Percentiles rank a stretch among this genome's conserved stretches.
Conservation (phyloP, 1,140 invertebrate genomes). For the Trialeurodes vaporariorum region DNA sequence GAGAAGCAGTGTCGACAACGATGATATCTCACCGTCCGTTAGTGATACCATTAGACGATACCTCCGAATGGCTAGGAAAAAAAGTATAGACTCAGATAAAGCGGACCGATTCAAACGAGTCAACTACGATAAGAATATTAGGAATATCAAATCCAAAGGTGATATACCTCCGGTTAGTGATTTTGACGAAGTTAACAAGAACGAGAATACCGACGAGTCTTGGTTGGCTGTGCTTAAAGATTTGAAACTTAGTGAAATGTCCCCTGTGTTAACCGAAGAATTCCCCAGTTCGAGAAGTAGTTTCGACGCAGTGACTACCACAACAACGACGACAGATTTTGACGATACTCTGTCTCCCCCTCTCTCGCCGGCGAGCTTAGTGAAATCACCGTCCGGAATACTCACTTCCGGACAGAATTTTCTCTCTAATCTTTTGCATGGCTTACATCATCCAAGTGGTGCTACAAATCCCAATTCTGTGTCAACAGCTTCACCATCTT, state of each 20-base stretch:
- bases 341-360: constrained; percentile 18
- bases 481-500: constrained; percentile 29
- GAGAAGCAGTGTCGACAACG: constrained; percentile 61
- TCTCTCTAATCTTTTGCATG: constrained; percentile 50
- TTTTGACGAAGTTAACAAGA: constrained; percentile 55
- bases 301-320: constrained; percentile 37
- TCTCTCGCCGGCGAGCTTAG: constrained; percentile 37
- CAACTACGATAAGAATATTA: constrained; percentile 72
- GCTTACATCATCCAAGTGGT: constrained; percentile 34
- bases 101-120: constrained; percentile 71
- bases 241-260: constrained; percentile 31
- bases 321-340: constrained; percentile 26
- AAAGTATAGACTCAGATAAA: constrained; percentile 66
- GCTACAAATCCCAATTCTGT: constrained; percentile 18
- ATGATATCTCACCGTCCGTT: constrained; percentile 71
- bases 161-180: constrained; percentile 59
- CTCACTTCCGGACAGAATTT: constrained; percentile 45
- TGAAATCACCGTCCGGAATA: constrained; percentile 31
- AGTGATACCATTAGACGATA: constrained; percentile 75
- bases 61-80: constrained; percentile 70
- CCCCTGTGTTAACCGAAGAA: constrained; percentile 8
- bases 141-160: constrained; percentile 69
- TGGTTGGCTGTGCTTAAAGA: constrained; percentile 44
- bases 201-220: constrained; percentile 57
- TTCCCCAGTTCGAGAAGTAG: constrained; percentile 41